Evolutionary conservation across 2,797 vertebrate genomes (phyloP), one percentile per base, ranked within the genome.

Genomic region (Garrulus glandarius): DNA sequence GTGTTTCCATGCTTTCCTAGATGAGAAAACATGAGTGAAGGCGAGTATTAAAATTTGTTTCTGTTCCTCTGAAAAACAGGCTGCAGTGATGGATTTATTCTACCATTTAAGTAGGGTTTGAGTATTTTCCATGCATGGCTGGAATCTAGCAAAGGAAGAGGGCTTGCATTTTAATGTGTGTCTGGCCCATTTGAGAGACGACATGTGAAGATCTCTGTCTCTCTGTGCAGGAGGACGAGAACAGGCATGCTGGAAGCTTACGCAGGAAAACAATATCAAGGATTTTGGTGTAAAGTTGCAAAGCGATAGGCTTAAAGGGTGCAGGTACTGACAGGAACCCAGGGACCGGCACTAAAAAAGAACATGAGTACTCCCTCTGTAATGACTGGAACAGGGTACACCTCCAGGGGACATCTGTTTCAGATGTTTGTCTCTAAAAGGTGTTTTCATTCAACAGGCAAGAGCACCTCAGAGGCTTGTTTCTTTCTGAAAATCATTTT

Each of bases 221-320:
- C 68, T 44, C 47, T 67, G 30, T 22, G 39, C n/a, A 78, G 59
- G 61, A 89, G 61, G 75, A 81, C 30, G 5, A 95, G 92, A 96
- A 86, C 61, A 88, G 94, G 55, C 93, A 92, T 36, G 93, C 94
- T 97, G 60, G 50, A 84, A 95, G 32, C 21, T 1, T 55, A 89
- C 64, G 83, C 44, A 81, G 80, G 83, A 83, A 92, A 95, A 90
- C 57, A 97, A 3, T 71, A 94, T 92, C 72, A 93, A 90, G 90
- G 79, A 93, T 93, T 97, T 95, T 88, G 61, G 87, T 95, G 72
- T 81, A 78, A 95, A 95, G 87, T 92, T 94, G 92, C 91, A 93
- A 95, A 96, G 92, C 81, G 94, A 97, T 95, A 94, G 94, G 68
- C 79, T 96, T 96, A 95, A 94, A 92, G 46, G 50, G 23, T 78